Conservation (phyloP, 2,113 vertebrate genomes). For the Sapayoa aenigma region DNA sequence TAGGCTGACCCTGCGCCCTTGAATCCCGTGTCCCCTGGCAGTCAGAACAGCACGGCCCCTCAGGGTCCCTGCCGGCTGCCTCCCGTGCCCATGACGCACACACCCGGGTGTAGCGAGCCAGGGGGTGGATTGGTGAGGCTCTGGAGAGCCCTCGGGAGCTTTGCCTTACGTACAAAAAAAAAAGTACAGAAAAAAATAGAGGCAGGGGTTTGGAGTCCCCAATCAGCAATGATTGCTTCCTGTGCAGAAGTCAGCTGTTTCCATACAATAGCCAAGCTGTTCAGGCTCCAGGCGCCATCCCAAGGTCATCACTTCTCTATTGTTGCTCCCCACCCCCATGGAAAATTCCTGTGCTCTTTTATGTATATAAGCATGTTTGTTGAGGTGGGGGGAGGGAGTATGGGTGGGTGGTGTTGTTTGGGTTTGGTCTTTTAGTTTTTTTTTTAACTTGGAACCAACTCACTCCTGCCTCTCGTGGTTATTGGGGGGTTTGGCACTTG, state of each 20-base stretch:
- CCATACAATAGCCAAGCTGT: constrained; percentile 60
- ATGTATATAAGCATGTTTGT: not conserved
- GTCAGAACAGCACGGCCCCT: not conserved
- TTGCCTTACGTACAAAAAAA: not conserved
- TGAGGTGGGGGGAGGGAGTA: not conserved
- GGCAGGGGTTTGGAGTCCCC: constrained; percentile 38
- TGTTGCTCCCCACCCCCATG: constrained; percentile 61
- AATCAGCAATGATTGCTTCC: constrained; percentile 75
- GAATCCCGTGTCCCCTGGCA: not conserved
- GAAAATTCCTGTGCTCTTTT: constrained; percentile 64
- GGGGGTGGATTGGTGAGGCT: not conserved
- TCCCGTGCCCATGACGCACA: not conserved
- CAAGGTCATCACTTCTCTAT: constrained; percentile 73
- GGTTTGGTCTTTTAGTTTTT: not conserved
- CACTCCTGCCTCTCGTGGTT: constrained; percentile 9
- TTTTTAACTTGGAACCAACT: not conserved
- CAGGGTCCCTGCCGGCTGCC: not conserved
- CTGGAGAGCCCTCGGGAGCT: not conserved
- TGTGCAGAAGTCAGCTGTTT: constrained; percentile 78
- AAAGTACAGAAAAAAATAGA: not conserved
- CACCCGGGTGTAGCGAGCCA: not conserved
- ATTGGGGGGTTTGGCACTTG: not conserved
- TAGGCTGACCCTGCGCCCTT: not conserved
- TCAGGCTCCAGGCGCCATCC: constrained; percentile 76
- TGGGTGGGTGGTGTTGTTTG: not conserved